A percentile compares a stretch with the other conserved stretches of the same genome.
Evolutionary conservation across 2,113 vertebrate species (phyloP).

Genomic region (Prunella himalayana): DNA sequence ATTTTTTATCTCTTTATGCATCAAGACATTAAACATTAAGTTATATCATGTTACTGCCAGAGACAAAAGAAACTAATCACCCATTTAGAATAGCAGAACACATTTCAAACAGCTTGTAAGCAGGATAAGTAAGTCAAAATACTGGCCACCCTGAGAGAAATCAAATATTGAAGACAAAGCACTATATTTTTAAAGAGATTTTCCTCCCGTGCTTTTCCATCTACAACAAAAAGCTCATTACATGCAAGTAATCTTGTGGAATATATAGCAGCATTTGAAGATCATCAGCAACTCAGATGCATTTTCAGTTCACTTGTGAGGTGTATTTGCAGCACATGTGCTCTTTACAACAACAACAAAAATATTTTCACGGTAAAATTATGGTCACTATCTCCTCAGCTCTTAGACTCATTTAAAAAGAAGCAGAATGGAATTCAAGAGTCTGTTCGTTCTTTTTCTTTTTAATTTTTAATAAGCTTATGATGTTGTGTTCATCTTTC

Average conservation of each 20-base stretch:
- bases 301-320: constrained; percentile 57
- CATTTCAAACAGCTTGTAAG: constrained; percentile 66
- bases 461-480: background rate
- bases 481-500: background rate
- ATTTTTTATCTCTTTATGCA: constrained; percentile 51
- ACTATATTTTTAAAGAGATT: constrained; percentile 48
- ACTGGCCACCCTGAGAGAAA: constrained; percentile 79
- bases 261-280: constrained; percentile 73
- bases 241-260: constrained; percentile 68
- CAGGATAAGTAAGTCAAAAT: constrained; percentile 71
- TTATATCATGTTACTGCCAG: constrained; percentile 60
- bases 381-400: constrained; percentile 10
- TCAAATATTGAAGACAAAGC: constrained; percentile 66
- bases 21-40: constrained; percentile 66
- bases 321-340: constrained; percentile 42
- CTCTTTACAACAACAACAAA: constrained; percentile 57
- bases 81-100: constrained; percentile 64
- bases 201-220: constrained; percentile 68
- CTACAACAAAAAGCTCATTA: constrained; percentile 65
- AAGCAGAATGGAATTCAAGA: background rate
- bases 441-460: background rate
- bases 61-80: constrained; percentile 67
- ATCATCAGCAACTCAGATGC: constrained; percentile 54
- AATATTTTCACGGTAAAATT: constrained; percentile 11
- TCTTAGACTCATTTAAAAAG: constrained; percentile 19